A percentile compares a stretch with the other conserved stretches of the same genome.
Evolutionary conservation across 2,797 vertebrate genomes (phyloP).

Genomic region (Scarus forsteni): DNA sequence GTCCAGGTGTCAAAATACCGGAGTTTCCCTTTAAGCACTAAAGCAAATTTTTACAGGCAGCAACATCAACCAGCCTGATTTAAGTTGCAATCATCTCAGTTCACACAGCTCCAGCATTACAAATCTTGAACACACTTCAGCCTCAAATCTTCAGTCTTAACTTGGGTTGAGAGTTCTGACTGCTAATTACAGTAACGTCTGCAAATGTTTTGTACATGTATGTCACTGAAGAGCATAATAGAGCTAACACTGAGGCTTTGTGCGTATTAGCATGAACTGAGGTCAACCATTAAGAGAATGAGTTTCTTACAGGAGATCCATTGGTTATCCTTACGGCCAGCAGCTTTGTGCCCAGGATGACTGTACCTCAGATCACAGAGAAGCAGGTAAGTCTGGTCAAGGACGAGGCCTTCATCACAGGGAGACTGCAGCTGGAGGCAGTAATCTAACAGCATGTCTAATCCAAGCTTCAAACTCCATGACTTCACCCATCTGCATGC

Average conservation of each 20-base stretch:
- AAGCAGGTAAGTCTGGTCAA: slow-evolving; percentile 42
- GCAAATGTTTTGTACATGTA: too few relatives aligned
- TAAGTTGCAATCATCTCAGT: too few relatives aligned
- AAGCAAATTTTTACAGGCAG: too few relatives aligned
- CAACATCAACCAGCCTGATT: too few relatives aligned
- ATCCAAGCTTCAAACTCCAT: slow-evolving; percentile 49
- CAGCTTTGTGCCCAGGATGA: slow-evolving; percentile 21
- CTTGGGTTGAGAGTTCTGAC: too few relatives aligned
- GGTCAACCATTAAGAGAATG: neutral
- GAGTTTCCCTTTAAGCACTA: too few relatives aligned
- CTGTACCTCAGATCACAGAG: slow-evolving; percentile 2
- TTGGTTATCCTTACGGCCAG: neutral
- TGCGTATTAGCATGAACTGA: neutral
- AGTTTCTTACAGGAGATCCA: neutral
- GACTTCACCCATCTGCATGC: slow-evolving; percentile 46
- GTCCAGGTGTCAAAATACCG: too few relatives aligned
- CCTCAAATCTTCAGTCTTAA: too few relatives aligned
- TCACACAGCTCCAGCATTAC: too few relatives aligned
- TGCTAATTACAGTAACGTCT: too few relatives aligned
- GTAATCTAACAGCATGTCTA: slow-evolving; percentile 62
- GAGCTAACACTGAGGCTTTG: neutral
- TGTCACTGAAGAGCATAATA: too few relatives aligned
- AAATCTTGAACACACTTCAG: too few relatives aligned
- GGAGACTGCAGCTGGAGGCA: slow-evolving; percentile 40
- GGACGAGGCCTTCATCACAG: slow-evolving; percentile 48